These are phyloP conservation scores for Pachyrhynchus sulphureomaculatus DNA, from an alignment of 1,140 invertebrate species.

Conservation along the genomic window DNA sequence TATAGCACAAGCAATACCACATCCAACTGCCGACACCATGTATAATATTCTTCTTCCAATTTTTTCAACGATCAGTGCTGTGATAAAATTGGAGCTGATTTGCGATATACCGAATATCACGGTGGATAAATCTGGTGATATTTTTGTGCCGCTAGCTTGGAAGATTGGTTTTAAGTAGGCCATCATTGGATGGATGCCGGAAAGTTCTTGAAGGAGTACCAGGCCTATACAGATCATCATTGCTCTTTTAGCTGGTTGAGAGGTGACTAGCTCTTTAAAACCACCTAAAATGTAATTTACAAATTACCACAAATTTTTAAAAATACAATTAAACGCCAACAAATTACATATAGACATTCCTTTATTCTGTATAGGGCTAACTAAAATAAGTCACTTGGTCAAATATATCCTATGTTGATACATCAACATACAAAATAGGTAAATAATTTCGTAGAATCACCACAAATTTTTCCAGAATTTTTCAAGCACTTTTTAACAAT, in stretches of 20 bases:
- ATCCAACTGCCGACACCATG: conserved; percentile 65
- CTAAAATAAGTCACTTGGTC: too few species aligned
- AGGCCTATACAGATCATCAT: conserved; percentile 73
- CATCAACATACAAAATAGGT: too few species aligned
- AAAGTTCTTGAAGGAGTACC: conserved; percentile 85
- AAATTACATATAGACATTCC: too few species aligned
- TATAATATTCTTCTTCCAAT: conserved; percentile 72
- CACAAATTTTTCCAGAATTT: too few species aligned
- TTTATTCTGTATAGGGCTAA: too few species aligned
- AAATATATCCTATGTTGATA: too few species aligned
- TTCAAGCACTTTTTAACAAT: too few species aligned
- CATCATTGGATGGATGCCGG: conserved; percentile 83
- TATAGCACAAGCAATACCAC: conserved; percentile 48
- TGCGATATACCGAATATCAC: conserved; percentile 80
- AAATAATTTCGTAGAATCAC: too few species aligned
- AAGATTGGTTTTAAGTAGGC: conserved; percentile 80
- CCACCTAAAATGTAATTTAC: conserved; percentile 16
- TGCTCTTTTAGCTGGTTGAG: conserved; percentile 61
- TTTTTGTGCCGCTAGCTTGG: conserved; percentile 58
- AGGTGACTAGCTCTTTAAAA: conserved; percentile 22
- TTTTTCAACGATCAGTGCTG: conserved; percentile 74
- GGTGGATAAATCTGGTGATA: conserved; percentile 59
- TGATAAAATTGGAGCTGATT: conserved; percentile 68
- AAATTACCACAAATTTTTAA: too few species aligned
- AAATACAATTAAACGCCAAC: too few species aligned